Evolutionary conservation across 1,140 invertebrate genomes (phyloP), one percentile per base, ranked within the genome.

Genomic region (Drosophila takahashii): DNA sequence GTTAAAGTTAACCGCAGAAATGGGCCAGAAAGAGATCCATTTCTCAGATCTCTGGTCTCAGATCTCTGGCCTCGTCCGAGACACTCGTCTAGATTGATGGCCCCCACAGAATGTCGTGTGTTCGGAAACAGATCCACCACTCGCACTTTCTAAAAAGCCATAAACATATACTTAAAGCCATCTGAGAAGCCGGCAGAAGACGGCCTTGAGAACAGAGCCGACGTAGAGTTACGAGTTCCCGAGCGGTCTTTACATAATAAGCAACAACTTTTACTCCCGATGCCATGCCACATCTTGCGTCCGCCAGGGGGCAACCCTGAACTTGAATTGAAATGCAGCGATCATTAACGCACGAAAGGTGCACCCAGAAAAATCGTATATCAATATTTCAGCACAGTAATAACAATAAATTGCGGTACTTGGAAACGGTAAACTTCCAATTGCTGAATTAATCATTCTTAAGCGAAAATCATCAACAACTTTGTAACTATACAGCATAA

Each of bases 121-220:
- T 18, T 18, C 15, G 56, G 13, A 26, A 37, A n/a, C 52, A 41
- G 60, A 29, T 57, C 37, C 27, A 27, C 22, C 32, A 37, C 41
- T 27, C 36, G 57, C 71, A 89, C 83, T 87, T 87, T 87, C 83
- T 83, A 87, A 89, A 86, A 85, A 70, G 27, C 67, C 65, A 71
- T 71, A 39, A 70, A 70, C 34, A 26, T 29, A 29, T 29, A 29
- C 6, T 6, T 29, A 53, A 52, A 13, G 9, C 48, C 32, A 56
- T 57, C 51, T 29, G 59, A 37, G 42, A 16, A 44, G 61, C 56
- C 18, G 16, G 36, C 45, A 32, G 52, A 54, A 66, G 48, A n/a
- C 22, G 79, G 71, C 83, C 83, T 89, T 89, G 84, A 70, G 79
- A 79, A 61, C 64, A 13, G 18, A 4, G 9, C 42, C 48, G 51